Percentiles rank a stretch among this genome's conserved stretches.
phyloP scores from a whole-genome alignment of 1,140 invertebrate species.

The Ridgeia piscesae region DNA sequence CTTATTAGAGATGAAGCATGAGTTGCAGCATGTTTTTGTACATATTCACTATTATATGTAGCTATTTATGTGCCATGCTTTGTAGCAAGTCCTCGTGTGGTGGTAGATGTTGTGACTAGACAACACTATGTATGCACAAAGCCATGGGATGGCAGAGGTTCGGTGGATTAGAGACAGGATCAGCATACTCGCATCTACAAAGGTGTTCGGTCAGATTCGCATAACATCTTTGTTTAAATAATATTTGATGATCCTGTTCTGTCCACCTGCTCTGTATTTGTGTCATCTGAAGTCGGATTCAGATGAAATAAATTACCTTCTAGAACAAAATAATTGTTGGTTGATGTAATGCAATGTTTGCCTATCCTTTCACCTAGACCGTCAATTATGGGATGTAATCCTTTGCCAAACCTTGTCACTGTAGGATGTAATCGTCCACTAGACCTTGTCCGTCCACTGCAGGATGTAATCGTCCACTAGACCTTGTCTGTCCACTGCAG shows the following conservation, averaged over 20 bases:
- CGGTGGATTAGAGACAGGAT: not conserved
- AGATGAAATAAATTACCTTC: not conserved
- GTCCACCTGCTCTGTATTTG: not conserved
- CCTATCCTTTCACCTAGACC: no score
- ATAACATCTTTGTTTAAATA: not conserved
- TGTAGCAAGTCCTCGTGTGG: not conserved
- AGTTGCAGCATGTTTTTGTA: not conserved
- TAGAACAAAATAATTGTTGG: not conserved
- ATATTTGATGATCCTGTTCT: not conserved
- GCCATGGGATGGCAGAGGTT: not conserved
- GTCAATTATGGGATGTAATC: no score
- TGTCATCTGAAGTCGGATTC: not conserved
- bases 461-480: no score
- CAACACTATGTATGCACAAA: not conserved
- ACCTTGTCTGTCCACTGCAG: no score
- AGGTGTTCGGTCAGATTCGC: not conserved
- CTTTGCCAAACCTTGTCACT: no score
- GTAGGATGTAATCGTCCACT: no score
- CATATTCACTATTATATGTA: not conserved
- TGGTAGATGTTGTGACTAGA: not conserved
- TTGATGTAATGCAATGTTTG: not conserved
- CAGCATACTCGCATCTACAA: not conserved
- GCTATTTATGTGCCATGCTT: constrained; percentile 5
- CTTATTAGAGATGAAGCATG: not conserved
- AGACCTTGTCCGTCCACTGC: no score